These are phyloP conservation scores for Odontophorus gujanensis DNA, from an alignment of 2,113 vertebrate genomes.

Conservation along the genomic window DNA sequence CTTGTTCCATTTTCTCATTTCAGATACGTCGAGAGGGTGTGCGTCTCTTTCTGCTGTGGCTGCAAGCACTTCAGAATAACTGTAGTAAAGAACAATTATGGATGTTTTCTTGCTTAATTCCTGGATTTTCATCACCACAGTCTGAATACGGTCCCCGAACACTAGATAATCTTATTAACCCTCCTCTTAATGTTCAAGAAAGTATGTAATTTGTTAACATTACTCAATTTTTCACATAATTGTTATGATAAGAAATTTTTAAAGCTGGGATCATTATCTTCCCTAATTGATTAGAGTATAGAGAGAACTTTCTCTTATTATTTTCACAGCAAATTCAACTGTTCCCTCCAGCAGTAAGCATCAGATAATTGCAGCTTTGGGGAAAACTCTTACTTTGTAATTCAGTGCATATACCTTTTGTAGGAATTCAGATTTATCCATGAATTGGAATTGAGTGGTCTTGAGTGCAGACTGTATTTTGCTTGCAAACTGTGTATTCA, in stretches of 20 bases:
- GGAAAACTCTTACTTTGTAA: neutral
- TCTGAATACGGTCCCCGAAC: conserved; percentile 90
- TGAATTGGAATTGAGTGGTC: neutral
- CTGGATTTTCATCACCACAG: conserved; percentile 93
- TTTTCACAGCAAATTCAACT: neutral
- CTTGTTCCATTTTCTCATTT: neutral
- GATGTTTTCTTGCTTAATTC: conserved; percentile 98
- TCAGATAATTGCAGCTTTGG: neutral
- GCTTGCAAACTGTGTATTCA: neutral
- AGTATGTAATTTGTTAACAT: conserved; percentile 80
- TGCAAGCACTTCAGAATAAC: conserved; percentile 96
- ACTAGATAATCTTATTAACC: conserved; percentile 95
- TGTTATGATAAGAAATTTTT: neutral
- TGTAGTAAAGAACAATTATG: conserved; percentile 94
- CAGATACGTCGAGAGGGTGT: conserved; percentile 98
- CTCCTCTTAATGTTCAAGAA: conserved; percentile 90
- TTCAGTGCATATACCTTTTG: neutral
- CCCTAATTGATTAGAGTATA: neutral
- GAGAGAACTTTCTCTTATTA: neutral
- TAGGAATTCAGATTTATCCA: neutral
- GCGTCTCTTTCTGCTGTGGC: conserved; percentile 95
- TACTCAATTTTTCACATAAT: neutral
- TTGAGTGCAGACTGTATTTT: neutral
- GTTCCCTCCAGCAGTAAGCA: neutral
- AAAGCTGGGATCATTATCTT: neutral